Base-by-base conservation (phyloP, 2,797 vertebrate species). In the Natrix natrix region DNA sequence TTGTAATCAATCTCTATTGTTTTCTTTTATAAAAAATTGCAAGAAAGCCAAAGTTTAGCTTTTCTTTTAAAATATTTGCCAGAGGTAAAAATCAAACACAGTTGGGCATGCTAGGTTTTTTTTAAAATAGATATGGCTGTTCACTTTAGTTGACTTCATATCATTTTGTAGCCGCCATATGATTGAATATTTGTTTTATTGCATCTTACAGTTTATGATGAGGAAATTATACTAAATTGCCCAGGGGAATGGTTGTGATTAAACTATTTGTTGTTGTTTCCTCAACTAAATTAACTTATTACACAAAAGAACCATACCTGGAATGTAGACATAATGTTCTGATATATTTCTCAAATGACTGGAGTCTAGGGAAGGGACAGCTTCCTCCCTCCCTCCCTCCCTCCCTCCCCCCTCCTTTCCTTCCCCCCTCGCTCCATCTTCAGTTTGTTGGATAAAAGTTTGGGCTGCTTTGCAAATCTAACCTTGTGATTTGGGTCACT, bases 231-330 rank as follows among this genome's bases (percentile, higher is more conserved):
- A 96, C 97, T 98, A 97, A 97, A 97, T 97, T 97, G 98, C 97
- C 97, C 97, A 97, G 94, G 94, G 96, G 97, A 97, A 98, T 98
- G 98, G 98, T 97, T 97, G 95, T 97, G 97, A 98, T 98, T 98
- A 98, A 98, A 98, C 98, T 98, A 97, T 98, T 98, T 98, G 98
- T 97, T 97, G 98, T 97, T 92, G 88, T 97, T 98, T 98, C 98
- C 98, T 98, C 97, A 98, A 97, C 97, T 98, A 97, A 97, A 97
- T 96, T 97, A 98, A 8, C n/a, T 8, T 52, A 52, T 61, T 57
- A 28, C 17, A 97, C 97, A 97, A 91, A 54, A 90, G 86, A 91
- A 86, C 91, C 52, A 16, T 89, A 96, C 87, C 96, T 98, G 98
- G 98, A 98, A 95, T 92, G 56, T 22, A 93, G 97, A 98, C 97